These are phyloP conservation scores for Apotomis capreana DNA, from an alignment of 2,888 invertebrate species.

Conservation along the genomic window DNA sequence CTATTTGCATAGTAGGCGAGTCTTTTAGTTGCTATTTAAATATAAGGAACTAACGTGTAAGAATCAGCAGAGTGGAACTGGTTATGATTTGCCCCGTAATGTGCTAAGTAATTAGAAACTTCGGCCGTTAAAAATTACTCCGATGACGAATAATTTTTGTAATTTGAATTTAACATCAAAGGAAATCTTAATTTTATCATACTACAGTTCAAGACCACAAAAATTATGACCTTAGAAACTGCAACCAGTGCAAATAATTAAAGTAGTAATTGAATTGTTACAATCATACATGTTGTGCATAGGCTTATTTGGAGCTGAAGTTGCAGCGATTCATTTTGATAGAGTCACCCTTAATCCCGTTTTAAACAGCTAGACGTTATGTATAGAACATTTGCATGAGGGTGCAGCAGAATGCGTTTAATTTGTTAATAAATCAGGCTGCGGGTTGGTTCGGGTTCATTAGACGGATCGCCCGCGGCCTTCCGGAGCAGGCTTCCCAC, in stretches of 20 bases:
- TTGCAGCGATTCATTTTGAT: conserved; percentile 8
- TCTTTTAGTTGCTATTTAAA: conserved; percentile 65
- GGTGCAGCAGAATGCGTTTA: conserved; percentile 82
- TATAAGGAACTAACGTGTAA: conserved; percentile 61
- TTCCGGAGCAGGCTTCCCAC: conserved; percentile 75
- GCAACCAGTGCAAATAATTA: not conserved
- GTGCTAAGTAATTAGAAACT: conserved; percentile 41
- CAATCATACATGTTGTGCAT: no score
- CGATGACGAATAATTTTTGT: not conserved
- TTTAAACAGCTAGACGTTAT: conserved; percentile 35
- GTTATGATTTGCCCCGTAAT: conserved; percentile 54
- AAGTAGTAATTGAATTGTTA: not conserved
- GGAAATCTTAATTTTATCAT: no score
- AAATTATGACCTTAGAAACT: not conserved
- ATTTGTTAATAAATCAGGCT: conserved; percentile 83
- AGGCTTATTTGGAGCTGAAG: not conserved
- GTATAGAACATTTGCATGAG: conserved; percentile 52
- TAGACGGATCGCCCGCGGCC: conserved; percentile 79
- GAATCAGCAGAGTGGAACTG: conserved; percentile 59
- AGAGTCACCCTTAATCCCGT: conserved; percentile 30
- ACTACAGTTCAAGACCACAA: no score
- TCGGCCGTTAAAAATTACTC: not conserved
- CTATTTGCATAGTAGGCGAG: conserved; percentile 69
- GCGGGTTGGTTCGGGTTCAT: conserved; percentile 78
- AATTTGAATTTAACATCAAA: not conserved